phyloP scores from a whole-genome alignment of 2,113 vertebrate species.

The Colius striatus region DNA sequence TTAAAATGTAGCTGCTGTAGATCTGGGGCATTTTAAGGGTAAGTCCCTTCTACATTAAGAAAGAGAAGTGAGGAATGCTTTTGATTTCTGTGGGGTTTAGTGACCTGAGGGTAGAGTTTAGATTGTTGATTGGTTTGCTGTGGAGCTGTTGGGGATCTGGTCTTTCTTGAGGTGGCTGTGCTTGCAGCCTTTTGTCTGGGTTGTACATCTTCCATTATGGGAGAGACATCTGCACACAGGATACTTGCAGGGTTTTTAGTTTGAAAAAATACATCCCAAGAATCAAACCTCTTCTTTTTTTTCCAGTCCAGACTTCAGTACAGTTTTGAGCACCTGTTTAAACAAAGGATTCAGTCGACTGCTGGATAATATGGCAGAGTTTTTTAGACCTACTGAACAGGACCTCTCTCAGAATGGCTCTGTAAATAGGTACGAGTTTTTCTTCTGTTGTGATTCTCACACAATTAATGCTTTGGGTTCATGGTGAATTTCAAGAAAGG shows the following conservation, averaged over 20 bases:
- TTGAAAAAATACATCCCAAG: background rate
- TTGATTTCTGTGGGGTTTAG: background rate
- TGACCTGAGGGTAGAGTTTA: background rate
- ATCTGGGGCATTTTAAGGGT: background rate
- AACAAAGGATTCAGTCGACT: slow-evolving; percentile 92
- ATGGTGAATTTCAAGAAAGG: background rate
- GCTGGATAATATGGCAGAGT: slow-evolving; percentile 95
- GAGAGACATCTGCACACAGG: background rate
- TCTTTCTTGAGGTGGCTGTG: background rate
- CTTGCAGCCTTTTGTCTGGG: background rate
- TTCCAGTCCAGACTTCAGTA: slow-evolving; percentile 89
- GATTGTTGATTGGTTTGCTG: background rate
- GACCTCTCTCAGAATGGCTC: slow-evolving; percentile 74
- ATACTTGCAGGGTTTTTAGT: background rate
- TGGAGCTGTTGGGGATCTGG: background rate
- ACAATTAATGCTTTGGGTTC: background rate
- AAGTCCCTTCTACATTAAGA: background rate
- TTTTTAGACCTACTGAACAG: slow-evolving; percentile 87
- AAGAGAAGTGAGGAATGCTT: background rate
- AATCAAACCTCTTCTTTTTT: background rate
- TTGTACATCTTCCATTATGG: background rate
- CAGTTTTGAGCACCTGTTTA: slow-evolving; percentile 87
- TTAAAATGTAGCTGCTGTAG: background rate
- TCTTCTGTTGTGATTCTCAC: background rate
- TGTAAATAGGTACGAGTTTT: slow-evolving; percentile 80